Percentiles rank a stretch among this genome's conserved stretches.
Conservation (phyloP, 1,140 invertebrate genomes). For the Zaprionus taronus region DNA sequence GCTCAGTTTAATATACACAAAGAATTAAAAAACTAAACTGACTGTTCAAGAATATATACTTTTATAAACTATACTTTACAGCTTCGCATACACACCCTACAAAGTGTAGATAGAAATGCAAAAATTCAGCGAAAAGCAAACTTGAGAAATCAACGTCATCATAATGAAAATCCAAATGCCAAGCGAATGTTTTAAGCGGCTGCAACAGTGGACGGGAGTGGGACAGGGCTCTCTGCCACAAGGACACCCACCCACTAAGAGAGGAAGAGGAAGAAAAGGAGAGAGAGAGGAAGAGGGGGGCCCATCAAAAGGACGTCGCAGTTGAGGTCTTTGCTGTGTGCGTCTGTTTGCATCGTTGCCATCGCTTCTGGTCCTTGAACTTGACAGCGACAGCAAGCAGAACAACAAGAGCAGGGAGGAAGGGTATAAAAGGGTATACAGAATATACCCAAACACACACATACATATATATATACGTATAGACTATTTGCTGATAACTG, state of each 20-base stretch:
- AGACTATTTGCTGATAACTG: constrained; percentile 14
- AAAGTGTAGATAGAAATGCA: constrained; percentile 7
- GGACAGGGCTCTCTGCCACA: constrained; percentile 1
- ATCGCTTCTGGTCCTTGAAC: constrained; percentile 55
- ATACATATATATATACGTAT: neutral
- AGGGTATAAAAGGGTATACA: neutral
- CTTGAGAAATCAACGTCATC: constrained; percentile 19
- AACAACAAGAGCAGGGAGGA: neutral
- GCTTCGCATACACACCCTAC: neutral
- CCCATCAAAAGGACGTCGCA: constrained; percentile 26
- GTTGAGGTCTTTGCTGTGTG: constrained; percentile 34
- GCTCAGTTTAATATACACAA: too few relatives aligned
- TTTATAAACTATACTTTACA: too few relatives aligned
- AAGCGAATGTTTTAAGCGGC: constrained; percentile 25
- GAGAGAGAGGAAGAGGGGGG: neutral
- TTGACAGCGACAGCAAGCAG: constrained; percentile 33
- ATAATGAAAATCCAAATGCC: constrained; percentile 38
- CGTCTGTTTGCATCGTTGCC: constrained; percentile 10
- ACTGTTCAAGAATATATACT: too few relatives aligned
- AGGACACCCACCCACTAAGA: constrained; percentile 20
- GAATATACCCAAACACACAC: neutral
- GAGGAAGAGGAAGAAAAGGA: too few relatives aligned
- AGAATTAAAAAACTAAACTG: too few relatives aligned
- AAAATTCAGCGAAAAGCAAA: constrained; percentile 4
- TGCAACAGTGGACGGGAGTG: neutral